phyloP scores from a whole-genome alignment of 2,888 invertebrate genomes.

The Lypha dubia region DNA sequence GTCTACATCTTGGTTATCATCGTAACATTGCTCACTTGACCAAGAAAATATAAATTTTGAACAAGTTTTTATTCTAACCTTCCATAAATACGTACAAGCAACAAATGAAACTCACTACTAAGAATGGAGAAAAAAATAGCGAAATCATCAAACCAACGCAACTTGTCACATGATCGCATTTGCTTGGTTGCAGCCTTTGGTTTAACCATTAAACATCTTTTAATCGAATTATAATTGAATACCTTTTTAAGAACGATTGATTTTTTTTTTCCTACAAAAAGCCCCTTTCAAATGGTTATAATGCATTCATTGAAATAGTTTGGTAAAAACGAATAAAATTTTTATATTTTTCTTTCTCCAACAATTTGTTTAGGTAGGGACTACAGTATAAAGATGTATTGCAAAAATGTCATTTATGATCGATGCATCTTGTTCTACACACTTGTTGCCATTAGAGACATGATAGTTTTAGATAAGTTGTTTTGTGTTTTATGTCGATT shows the following conservation, averaged over 20 bases:
- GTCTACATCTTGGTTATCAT: conserved; percentile 32
- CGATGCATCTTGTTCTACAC: background rate
- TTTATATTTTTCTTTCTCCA: background rate
- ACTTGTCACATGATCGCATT: conserved; percentile 34
- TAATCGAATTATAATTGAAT: conserved; percentile 63
- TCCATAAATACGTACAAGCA: conserved; percentile 15
- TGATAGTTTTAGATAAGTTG: conserved; percentile 10
- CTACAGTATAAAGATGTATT: background rate
- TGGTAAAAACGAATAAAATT: background rate
- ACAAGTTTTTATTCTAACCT: conserved; percentile 43
- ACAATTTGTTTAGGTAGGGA: background rate
- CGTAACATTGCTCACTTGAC: conserved; percentile 24
- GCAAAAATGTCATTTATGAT: conserved; percentile 16
- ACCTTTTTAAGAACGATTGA: background rate
- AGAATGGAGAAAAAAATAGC: background rate
- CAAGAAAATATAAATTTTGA: conserved; percentile 20
- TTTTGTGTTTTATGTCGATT: too few relatives aligned
- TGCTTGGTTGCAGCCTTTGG: background rate
- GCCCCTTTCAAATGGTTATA: background rate
- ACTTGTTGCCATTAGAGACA: conserved; percentile 1
- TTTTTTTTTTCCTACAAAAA: conserved; percentile 5
- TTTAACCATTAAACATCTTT: conserved; percentile 38
- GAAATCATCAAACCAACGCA: conserved; percentile 25
- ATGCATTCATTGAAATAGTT: background rate
- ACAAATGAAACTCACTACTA: background rate